Evolutionary conservation across 2,113 vertebrate genomes (phyloP).

Genomic region (Gymnarchus niloticus): DNA sequence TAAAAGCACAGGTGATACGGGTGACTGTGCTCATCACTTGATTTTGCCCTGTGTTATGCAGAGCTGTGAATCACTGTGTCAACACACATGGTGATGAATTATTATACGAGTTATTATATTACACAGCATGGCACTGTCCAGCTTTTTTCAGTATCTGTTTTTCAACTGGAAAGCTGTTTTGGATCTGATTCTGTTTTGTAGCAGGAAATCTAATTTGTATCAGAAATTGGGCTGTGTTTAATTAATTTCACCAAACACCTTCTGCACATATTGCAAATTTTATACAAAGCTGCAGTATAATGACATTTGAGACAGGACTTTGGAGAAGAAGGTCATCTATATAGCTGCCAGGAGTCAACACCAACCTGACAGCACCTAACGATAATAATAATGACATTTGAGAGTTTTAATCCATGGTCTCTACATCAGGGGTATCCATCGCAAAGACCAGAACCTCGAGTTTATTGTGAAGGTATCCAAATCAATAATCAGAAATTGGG

Average conservation of each 20-base stretch:
- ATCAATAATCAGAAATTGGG: too few relatives aligned
- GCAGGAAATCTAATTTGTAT: too few relatives aligned
- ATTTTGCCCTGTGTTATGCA: too few relatives aligned
- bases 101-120: neutral
- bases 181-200: neutral
- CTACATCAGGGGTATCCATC: neutral
- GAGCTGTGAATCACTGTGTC: neutral
- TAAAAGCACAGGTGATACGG: neutral
- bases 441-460: too few relatives aligned
- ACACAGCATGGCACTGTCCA: neutral
- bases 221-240: too few relatives aligned
- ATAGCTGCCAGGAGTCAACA: neutral
- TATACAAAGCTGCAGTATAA: too few relatives aligned
- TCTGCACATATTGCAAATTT: neutral
- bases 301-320: neutral
- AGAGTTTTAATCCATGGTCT: neutral
- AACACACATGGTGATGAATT: neutral
- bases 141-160: neutral
- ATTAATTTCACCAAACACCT: conserved; percentile 1
- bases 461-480: too few relatives aligned
- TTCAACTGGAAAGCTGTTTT: neutral
- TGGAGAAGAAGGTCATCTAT: neutral
- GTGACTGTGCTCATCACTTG: neutral
- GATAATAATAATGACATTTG: neutral
- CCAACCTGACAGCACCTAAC: neutral